A percentile compares a stretch with the other conserved stretches of the same genome.
phyloP scores from a whole-genome alignment of 2,113 vertebrate genomes.

The Thamnaconus septentrionalis region DNA sequence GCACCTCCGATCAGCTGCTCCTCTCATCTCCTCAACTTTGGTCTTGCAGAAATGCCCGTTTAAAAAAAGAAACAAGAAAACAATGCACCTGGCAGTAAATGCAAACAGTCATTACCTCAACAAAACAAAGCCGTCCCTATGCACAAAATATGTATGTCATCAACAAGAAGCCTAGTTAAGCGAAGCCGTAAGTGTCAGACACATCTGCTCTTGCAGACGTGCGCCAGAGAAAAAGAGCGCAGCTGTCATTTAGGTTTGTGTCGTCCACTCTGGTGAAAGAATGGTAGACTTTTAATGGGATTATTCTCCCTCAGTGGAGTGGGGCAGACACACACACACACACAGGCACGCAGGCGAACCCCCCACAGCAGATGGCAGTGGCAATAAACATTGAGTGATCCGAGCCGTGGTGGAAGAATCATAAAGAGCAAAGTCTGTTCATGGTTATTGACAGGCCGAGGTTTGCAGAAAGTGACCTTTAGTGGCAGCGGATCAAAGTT shows the following conservation, averaged over 20 bases:
- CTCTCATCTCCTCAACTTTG: no score
- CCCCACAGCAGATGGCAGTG: conserved; percentile 60
- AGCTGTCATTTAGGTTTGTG: conserved; percentile 57
- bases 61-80: no score
- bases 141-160: neutral
- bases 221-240: conserved; percentile 11
- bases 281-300: conserved; percentile 68
- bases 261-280: conserved; percentile 44
- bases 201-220: conserved; percentile 22
- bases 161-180: conserved; percentile 5
- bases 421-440: conserved; percentile 54
- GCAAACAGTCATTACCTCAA: no score
- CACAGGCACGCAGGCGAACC: conserved; percentile 9
- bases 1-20: neutral
- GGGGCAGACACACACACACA: conserved; percentile 15
- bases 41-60: no score
- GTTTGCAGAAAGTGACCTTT: conserved; percentile 49
- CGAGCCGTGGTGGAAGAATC: conserved; percentile 30
- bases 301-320: conserved; percentile 69
- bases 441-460: conserved; percentile 47
- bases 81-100: no score
- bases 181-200: conserved; percentile 2
- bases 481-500: conserved; percentile 28
- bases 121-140: no score
- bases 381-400: conserved; percentile 68